Base-by-base conservation (phyloP, 2,888 invertebrate genomes). In the Labia minor region DNA sequence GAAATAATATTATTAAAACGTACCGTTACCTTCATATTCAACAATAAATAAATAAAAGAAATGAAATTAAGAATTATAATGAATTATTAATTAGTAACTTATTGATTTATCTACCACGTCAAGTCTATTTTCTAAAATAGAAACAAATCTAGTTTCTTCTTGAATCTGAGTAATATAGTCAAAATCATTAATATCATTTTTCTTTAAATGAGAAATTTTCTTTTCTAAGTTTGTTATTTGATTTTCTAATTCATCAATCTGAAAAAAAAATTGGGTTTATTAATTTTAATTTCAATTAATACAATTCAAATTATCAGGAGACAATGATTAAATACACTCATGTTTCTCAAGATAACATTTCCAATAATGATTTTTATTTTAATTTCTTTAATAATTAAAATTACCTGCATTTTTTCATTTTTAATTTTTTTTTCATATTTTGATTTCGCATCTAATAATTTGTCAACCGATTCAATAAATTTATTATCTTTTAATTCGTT, bases 1-100 rank as follows among this genome's bases (percentile, higher is more conserved):
- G 88, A 83, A 68, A 90, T 82, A 19, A 89, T 85, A 1, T 83
- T 80, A 76, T 90, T 89, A 75, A 89, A 90, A 73, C 86, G 86
- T 74, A 87, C 88, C 73, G 87, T 87, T 1, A 86, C 86, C 1
- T 75, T n/a, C n/a, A n/a, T n/a, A n/a, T n/a, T n/a, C n/a, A n/a
- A 68, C 19, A 63, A 61, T 26, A 19, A 18, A 62, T 21, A 37
- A 20, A 19, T n/a, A 11, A 14, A 1, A n/a, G 26, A 18, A n/a
- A 65, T 3, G 1, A 66, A 14, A 65, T 20, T n/a, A 26, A 26
- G 3, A 26, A 6, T 26, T 26, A 8, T 61, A 10, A 61, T 62
- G 3, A 4, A 37, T 16, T 37, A 18, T 1, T 19, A 65, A 20
- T 61, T 66, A n/a, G 11, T 18, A 61, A 61, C 19, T 1, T 33